Percentiles rank a stretch among this genome's conserved stretches.
Evolutionary conservation across 2,113 vertebrate genomes (phyloP).

Genomic region (Procavia capensis): DNA sequence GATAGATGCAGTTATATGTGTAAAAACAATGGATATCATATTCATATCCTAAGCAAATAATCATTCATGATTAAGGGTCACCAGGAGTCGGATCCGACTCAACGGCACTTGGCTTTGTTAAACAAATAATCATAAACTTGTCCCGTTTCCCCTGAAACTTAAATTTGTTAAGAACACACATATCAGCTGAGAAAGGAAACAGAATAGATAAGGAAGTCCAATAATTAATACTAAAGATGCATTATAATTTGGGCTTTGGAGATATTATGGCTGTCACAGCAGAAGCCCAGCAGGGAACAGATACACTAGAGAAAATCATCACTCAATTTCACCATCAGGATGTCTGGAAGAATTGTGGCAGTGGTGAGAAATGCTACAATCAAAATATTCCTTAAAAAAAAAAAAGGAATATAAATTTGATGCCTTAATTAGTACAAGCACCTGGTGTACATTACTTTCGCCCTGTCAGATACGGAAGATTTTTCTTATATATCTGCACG

Average conservation of each 20-base stretch:
- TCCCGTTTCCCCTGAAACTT: background rate
- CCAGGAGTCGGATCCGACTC: too few relatives aligned
- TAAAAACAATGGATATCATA: background rate
- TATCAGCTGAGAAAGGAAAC: background rate
- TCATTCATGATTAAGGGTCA: too few relatives aligned
- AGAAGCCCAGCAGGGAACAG: background rate
- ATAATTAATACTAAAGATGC: constrained; percentile 17
- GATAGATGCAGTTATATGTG: background rate
- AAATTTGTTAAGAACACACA: background rate
- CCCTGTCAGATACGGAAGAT: background rate
- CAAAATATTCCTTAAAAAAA: background rate
- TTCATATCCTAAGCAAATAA: background rate
- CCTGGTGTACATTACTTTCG: background rate
- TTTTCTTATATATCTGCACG: background rate
- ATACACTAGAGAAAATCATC: background rate
- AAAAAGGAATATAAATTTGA: background rate
- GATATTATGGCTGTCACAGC: background rate
- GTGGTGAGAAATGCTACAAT: background rate
- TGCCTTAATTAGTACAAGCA: background rate
- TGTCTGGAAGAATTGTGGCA: background rate
- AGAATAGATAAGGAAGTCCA: background rate
- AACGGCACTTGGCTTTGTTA: too few relatives aligned
- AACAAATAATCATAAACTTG: background rate
- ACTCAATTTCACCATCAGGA: background rate
- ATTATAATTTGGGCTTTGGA: background rate